Evolutionary conservation across 1,140 invertebrate genomes (phyloP).

Genomic region (Acromyrmex echinatior): DNA sequence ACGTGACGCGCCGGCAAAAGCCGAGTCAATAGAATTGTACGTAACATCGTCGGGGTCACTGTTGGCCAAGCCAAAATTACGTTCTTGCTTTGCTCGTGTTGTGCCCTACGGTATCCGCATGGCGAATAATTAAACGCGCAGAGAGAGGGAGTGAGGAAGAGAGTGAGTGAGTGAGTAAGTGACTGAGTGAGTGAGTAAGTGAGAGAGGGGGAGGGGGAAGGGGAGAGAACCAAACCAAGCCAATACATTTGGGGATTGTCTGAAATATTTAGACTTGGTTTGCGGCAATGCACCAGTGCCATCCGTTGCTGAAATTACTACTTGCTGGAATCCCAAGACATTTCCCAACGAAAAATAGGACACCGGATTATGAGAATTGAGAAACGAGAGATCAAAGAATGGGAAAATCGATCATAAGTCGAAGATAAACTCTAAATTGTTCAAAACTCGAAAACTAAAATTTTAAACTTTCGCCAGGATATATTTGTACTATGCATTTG

Average conservation of each 20-base stretch:
- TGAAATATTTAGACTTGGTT: slow-evolving; percentile 52
- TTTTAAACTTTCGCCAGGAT: neutral
- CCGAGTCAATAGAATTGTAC: slow-evolving; percentile 41
- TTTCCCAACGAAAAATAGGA: neutral
- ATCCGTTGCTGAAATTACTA: slow-evolving; percentile 44
- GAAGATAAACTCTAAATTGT: neutral
- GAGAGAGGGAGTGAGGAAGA: neutral
- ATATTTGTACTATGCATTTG: neutral
- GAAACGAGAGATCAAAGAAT: neutral
- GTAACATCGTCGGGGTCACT: slow-evolving; percentile 43
- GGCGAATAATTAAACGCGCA: slow-evolving; percentile 54
- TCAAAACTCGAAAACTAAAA: neutral
- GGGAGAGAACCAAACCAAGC: neutral
- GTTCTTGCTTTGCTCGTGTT: slow-evolving; percentile 40
- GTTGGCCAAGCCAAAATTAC: slow-evolving; percentile 46
- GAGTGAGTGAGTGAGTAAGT: too few species aligned
- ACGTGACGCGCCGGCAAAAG: slow-evolving; percentile 31
- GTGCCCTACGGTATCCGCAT: slow-evolving; percentile 28
- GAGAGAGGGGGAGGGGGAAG: too few species aligned
- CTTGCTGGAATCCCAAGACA: slow-evolving; percentile 32
- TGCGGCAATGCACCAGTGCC: slow-evolving; percentile 9
- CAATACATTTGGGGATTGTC: slow-evolving; percentile 44
- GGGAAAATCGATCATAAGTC: neutral
- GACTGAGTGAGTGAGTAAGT: neutral
- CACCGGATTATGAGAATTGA: neutral